Conservation (phyloP, 2,113 vertebrate species). For the Enhydra lutris region DNA sequence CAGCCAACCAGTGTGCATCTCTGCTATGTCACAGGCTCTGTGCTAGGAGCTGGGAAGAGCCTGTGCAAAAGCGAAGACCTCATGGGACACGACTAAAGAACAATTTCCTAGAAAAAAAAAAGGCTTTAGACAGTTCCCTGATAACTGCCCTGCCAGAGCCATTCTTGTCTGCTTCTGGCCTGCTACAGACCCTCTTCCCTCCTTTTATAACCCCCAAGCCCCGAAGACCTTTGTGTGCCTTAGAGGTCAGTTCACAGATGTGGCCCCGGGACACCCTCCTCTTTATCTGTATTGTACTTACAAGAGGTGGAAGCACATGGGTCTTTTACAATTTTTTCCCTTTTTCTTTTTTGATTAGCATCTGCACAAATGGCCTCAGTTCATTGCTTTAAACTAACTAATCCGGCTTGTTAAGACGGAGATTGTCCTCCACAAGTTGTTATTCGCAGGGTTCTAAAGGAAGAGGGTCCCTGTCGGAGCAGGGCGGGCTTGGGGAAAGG, state of each 20-base stretch:
- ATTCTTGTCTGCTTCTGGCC: conserved; percentile 50
- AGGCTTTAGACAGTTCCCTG: conserved; percentile 39
- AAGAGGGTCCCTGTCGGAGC: conserved; percentile 57
- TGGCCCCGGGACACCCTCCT: conserved; percentile 35
- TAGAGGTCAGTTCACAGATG: conserved; percentile 61
- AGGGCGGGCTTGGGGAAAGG: conserved; percentile 71
- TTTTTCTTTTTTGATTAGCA: conserved; percentile 65
- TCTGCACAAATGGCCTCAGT: conserved; percentile 63
- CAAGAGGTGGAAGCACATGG: conserved; percentile 42
- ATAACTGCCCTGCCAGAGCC: conserved; percentile 64
- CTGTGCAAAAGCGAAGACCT: conserved; percentile 9
- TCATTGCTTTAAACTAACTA: conserved; percentile 69
- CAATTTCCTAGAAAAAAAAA: conserved; percentile 56
- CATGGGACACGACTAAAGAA: conserved; percentile 47
- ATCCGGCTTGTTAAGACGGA: conserved; percentile 67
- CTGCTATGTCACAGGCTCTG: not conserved
- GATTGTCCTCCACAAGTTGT: conserved; percentile 69
- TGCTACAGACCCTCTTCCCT: conserved; percentile 59
- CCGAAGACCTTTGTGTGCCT: conserved; percentile 54
- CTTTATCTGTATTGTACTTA: conserved; percentile 57
- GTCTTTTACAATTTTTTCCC: conserved; percentile 48
- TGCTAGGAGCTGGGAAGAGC: not conserved
- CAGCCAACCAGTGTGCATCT: not conserved
- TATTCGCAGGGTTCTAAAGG: conserved; percentile 57
- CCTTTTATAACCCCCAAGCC: conserved; percentile 59